phyloP scores from a whole-genome alignment of 2,888 invertebrate genomes.

The Epistrophe grossulariae region DNA sequence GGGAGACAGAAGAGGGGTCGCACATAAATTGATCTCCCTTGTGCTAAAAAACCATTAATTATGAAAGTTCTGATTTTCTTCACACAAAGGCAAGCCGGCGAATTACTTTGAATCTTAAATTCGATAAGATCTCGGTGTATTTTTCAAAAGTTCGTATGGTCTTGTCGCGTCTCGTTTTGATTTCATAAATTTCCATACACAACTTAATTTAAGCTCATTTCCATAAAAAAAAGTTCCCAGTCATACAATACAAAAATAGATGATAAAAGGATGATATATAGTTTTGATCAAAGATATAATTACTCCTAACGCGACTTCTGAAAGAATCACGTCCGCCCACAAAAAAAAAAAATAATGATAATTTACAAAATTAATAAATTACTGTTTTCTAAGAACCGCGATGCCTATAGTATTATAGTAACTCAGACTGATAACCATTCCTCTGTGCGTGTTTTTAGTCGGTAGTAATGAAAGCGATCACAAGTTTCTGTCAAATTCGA shows the following conservation, averaged over 20 bases:
- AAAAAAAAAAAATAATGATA: too few relatives aligned
- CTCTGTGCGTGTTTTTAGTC: too few relatives aligned
- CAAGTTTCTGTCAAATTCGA: too few relatives aligned
- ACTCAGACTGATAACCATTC: too few relatives aligned
- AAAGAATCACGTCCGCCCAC: too few relatives aligned
- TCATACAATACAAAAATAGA: not conserved
- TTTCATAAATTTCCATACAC: constrained; percentile 52
- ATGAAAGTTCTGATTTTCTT: constrained; percentile 32
- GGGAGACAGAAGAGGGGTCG: not conserved
- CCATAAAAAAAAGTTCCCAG: constrained; percentile 47
- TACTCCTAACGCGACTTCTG: not conserved
- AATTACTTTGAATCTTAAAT: constrained; percentile 50
- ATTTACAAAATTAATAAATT: too few relatives aligned
- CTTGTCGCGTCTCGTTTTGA: not conserved
- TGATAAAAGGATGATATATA: not conserved
- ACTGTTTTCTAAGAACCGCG: too few relatives aligned
- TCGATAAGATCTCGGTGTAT: constrained; percentile 41
- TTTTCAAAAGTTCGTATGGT: constrained; percentile 9
- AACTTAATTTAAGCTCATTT: constrained; percentile 62
- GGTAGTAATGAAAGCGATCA: too few relatives aligned
- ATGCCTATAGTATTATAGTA: too few relatives aligned
- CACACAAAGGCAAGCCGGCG: constrained; percentile 44
- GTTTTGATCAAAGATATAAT: not conserved
- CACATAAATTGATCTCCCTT: constrained; percentile 7
- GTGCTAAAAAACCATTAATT: constrained; percentile 50